Evolutionary conservation across 2,888 invertebrate genomes (phyloP).

Genomic region (Ophioninae sp.): DNA sequence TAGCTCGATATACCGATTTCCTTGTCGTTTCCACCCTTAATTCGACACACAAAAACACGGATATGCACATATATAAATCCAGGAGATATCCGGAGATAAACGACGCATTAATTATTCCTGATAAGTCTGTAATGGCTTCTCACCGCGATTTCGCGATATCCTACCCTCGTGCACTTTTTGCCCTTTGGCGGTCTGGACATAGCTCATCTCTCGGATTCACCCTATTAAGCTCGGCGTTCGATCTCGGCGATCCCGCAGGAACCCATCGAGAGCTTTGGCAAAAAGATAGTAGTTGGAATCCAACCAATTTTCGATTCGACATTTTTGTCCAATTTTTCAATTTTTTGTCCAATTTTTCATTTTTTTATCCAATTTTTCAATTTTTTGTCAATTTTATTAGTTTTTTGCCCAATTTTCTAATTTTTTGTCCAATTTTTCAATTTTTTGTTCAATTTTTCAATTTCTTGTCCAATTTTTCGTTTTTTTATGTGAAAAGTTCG

Average conservation of each 20-base stretch:
- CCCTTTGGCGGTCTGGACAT: too few species aligned
- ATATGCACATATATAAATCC: conserved; percentile 48
- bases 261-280: neutral
- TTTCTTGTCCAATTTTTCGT: too few species aligned
- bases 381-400: too few species aligned
- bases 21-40: conserved; percentile 14
- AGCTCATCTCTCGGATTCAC: too few species aligned
- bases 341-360: too few species aligned
- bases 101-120: conserved; percentile 55
- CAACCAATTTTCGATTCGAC: too few species aligned
- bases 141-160: conserved; percentile 32
- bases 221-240: neutral
- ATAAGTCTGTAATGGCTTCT: conserved; percentile 47
- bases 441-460: too few species aligned
- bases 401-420: too few species aligned
- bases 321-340: too few species aligned
- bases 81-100: conserved; percentile 35
- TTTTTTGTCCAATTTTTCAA: too few species aligned
- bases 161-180: neutral
- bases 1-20: neutral
- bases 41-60: conserved; percentile 40
- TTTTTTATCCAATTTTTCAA: too few species aligned
- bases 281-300: neutral
- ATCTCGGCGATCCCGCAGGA: neutral
- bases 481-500: too few species aligned